Percentiles rank a stretch among this genome's conserved stretches.
These are phyloP conservation scores for Toxotes chatareus DNA, from an alignment of 2,113 vertebrate genomes.

Conservation along the genomic window DNA sequence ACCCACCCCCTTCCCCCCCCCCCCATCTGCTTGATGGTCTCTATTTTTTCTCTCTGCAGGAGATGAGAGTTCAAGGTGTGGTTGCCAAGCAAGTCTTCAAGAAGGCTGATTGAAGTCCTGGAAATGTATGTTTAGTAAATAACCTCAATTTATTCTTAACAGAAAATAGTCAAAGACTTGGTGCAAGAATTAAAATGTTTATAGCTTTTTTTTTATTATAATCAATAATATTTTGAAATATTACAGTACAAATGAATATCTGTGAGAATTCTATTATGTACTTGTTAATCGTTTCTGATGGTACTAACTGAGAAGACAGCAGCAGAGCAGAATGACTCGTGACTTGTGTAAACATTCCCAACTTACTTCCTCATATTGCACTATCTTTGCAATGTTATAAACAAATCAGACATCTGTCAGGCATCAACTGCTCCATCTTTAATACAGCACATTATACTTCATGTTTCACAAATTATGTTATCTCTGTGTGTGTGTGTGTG, in stretches of 20 bases:
- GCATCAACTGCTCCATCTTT: constrained; percentile 9
- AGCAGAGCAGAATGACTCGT: neutral
- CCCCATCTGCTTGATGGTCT: neutral
- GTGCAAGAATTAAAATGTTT: constrained; percentile 26
- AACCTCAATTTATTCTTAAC: constrained; percentile 10
- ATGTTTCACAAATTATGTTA: neutral
- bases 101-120: constrained; percentile 83
- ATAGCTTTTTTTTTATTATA: constrained; percentile 48
- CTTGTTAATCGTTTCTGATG: constrained; percentile 19
- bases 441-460: constrained; percentile 1
- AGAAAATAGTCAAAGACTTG: constrained; percentile 12
- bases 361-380: constrained; percentile 41
- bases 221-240: constrained; percentile 17
- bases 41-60: constrained; percentile 78
- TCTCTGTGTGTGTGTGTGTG: neutral
- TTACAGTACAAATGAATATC: constrained; percentile 14
- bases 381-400: constrained; percentile 46
- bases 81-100: constrained; percentile 92
- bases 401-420: constrained; percentile 20
- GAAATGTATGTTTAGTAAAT: neutral
- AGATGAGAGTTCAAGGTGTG: constrained; percentile 88
- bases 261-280: constrained; percentile 20
- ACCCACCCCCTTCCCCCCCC: neutral
- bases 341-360: constrained; percentile 57
- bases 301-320: constrained; percentile 33